Base-by-base conservation (phyloP, 2,888 invertebrate species). In the Melinaea marsaeus region DNA sequence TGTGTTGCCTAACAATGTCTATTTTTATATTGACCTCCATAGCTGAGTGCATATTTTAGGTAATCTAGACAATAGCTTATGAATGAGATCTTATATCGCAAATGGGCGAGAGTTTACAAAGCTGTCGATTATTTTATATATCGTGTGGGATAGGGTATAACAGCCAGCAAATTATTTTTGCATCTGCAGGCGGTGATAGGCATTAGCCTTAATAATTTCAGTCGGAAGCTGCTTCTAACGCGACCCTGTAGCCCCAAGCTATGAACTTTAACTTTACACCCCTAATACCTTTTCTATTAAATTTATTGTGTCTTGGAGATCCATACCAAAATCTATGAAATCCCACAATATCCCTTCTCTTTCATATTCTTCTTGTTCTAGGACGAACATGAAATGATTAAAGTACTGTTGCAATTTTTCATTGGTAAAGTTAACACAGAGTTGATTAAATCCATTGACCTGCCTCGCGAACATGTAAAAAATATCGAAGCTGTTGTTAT, bases 361-460 rank as follows among this genome's bases (percentile, higher is more conserved):
- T 90, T 96, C 96, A 92, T 98, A 98, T 84, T 98, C 97, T 87
- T 98, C 97, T 93, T 98, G 97, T 92, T 98, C 97, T 90, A 98
- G 92, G 76, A 98, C 95, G 92, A 98, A 98, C 97, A 98, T 97
- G 92, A 96, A 95, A 88, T 98, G 97, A 91, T 98, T 98, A 94
- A 97, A 98, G 93, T 96, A 98, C 86, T 98, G 98, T 91, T 98
- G 97, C 77, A 98, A 93, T 90, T 96, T 96, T 92, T 98, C 97
- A 89, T 98, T 98, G 81, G 97, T 96, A 93, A 97, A 98, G 93
- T 98, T 98, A 94, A 98, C 97, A 93, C 97, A 97, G 84, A 98
- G 93, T 91, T 98, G 97, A 92, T 98, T 97, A 93, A 97, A 97
- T 84, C 96, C 95, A 92, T 98, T 98, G 92, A 93, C 95, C 97